Evolutionary conservation across 2,113 vertebrate species (phyloP).

Genomic region (Ophthalmolycus amberensis): DNA sequence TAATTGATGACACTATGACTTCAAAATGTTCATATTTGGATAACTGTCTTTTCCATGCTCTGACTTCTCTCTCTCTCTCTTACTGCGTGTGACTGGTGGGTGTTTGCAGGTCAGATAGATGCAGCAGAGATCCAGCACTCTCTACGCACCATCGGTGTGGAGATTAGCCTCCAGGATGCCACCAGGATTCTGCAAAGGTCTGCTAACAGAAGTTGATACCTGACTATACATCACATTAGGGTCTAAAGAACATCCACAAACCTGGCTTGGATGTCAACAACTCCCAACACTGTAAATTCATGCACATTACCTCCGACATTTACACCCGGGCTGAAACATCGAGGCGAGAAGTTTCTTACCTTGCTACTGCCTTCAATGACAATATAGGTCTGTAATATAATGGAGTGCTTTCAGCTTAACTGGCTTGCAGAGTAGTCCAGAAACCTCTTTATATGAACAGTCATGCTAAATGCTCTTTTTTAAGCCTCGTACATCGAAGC

Average conservation of each 20-base stretch:
- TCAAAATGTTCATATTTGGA: not conserved
- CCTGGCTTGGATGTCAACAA: not conserved
- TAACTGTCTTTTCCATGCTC: not conserved
- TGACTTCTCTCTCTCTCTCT: not conserved
- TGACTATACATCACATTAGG: not conserved
- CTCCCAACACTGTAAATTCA: not conserved
- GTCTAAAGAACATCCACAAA: not conserved
- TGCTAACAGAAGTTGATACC: conserved; percentile 36
- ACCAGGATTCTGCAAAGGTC: conserved; percentile 90
- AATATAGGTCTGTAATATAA: too few species aligned
- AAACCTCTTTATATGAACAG: too few species aligned
- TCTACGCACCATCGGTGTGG: conserved; percentile 85
- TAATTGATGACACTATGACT: not conserved
- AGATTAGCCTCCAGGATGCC: conserved; percentile 85
- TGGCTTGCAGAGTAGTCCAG: too few species aligned
- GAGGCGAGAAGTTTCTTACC: too few species aligned
- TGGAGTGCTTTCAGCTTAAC: too few species aligned
- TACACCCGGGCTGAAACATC: too few species aligned
- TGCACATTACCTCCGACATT: not conserved
- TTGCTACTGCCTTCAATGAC: too few species aligned
- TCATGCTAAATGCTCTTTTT: not conserved
- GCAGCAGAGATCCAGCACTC: conserved; percentile 89
- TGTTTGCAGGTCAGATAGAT: conserved; percentile 87
- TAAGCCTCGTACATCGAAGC: not conserved
- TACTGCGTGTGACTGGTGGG: conserved; percentile 12